Conservation (phyloP, 2,888 invertebrate species). For the Dicyrtoma fusca region DNA sequence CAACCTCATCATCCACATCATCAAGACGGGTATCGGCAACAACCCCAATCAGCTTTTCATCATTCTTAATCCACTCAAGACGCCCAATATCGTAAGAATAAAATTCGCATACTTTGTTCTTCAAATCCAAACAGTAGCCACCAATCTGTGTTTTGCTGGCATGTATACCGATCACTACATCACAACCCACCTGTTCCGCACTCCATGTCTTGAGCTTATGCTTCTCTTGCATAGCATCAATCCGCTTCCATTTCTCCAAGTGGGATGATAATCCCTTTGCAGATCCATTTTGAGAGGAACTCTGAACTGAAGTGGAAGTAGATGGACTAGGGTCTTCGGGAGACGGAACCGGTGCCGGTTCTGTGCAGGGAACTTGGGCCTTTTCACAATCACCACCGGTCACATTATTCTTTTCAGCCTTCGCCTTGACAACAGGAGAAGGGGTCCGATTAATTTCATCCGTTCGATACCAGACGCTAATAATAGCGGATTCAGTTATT, state of each 20-base stretch:
- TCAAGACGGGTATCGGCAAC: background rate
- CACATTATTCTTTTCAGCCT: no score
- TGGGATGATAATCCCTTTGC: no score
- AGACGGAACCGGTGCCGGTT: no score
- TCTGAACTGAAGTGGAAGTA: no score
- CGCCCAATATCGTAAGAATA: conserved; percentile 8
- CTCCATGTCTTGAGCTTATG: background rate
- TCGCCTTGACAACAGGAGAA: no score
- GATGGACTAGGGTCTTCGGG: no score
- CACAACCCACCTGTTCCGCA: conserved; percentile 11
- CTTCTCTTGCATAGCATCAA: background rate
- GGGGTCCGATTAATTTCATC: background rate
- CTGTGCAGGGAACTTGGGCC: no score
- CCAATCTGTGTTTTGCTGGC: background rate
- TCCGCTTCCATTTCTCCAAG: no score
- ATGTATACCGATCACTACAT: background rate
- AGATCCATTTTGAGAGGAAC: no score
- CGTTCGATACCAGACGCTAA: background rate
- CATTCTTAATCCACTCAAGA: conserved; percentile 3
- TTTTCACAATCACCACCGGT: background rate
- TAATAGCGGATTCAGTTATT: background rate
- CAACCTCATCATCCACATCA: background rate
- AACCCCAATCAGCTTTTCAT: background rate
- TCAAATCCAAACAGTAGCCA: conserved; percentile 19
- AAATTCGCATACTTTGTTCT: conserved; percentile 18